A percentile compares a stretch with the other conserved stretches of the same genome.
Evolutionary conservation across 2,113 vertebrate species (phyloP).

Genomic region (Hystrix cristata): DNA sequence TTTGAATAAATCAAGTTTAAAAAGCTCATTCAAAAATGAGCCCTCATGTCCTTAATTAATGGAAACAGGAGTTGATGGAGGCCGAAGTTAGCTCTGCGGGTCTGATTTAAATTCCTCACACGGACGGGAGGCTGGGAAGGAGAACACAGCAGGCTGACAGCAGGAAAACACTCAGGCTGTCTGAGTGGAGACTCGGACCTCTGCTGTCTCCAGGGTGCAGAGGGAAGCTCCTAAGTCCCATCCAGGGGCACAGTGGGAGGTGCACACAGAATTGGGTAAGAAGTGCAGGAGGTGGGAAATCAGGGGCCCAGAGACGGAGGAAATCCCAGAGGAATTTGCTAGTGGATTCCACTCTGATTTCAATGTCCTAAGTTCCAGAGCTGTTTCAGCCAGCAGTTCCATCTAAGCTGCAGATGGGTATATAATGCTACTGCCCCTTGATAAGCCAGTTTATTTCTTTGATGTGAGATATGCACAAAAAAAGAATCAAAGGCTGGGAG

Average conservation of each 20-base stretch:
- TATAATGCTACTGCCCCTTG: background rate
- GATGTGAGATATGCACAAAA: background rate
- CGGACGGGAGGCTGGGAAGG: background rate
- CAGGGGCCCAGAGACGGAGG: background rate
- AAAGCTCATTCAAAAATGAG: constrained; percentile 38
- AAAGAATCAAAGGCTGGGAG: background rate
- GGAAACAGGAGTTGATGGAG: constrained; percentile 34
- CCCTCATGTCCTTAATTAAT: background rate
- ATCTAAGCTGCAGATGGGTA: background rate
- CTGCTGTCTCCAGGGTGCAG: background rate
- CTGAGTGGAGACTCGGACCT: background rate
- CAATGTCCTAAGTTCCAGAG: background rate
- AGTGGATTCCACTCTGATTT: background rate
- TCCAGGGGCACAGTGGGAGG: background rate
- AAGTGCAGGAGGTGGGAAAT: background rate
- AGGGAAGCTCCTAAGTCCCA: background rate
- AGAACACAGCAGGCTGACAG: too few species aligned
- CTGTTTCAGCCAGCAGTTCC: background rate
- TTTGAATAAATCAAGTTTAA: constrained; percentile 37
- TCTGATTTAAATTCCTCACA: constrained; percentile 13
- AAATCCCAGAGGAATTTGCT: background rate
- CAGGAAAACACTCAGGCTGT: background rate
- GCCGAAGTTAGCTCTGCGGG: background rate
- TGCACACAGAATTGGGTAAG: too few species aligned
- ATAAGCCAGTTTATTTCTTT: background rate